Conservation (phyloP, 2,888 invertebrate genomes). For the Gastracanthus pulcherrimus region DNA sequence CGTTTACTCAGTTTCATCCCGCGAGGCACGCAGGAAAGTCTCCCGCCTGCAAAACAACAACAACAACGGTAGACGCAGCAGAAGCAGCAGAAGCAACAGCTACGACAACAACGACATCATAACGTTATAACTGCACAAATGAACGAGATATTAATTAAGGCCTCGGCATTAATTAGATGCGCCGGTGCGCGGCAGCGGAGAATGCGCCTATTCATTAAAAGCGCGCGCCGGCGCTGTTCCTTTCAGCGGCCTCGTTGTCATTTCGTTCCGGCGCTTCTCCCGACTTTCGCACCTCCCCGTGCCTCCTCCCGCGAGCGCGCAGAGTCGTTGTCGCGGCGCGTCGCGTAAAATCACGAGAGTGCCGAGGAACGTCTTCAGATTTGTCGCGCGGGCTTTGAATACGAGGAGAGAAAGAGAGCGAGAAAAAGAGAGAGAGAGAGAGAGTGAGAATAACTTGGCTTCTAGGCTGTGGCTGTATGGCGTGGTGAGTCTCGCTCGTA, state of each 20-base stretch:
- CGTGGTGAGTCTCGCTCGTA: conserved; percentile 62
- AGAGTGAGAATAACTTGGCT: background rate
- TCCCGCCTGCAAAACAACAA: background rate
- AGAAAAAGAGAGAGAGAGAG: background rate
- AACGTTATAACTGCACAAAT: conserved; percentile 46
- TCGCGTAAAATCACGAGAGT: conserved; percentile 56
- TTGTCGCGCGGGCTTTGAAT: conserved; percentile 52
- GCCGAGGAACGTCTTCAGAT: conserved; percentile 57
- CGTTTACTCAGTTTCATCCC: too few relatives aligned
- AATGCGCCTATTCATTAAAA: conserved; percentile 49
- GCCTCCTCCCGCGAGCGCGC: too few relatives aligned
- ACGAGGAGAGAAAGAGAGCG: background rate
- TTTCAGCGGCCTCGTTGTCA: conserved; percentile 51
- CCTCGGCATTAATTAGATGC: conserved; percentile 55
- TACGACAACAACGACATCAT: conserved; percentile 8
- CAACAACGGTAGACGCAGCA: background rate
- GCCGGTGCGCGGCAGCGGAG: background rate
- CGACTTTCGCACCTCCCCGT: too few relatives aligned
- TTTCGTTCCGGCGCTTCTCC: conserved; percentile 15
- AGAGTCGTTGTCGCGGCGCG: conserved; percentile 22
- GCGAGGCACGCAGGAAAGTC: background rate
- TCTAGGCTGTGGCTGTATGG: conserved; percentile 61
- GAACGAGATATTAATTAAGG: conserved; percentile 58
- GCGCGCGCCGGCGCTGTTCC: conserved; percentile 16
- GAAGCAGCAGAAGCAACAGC: background rate